These are phyloP conservation scores for Margarornis squamiger DNA, from an alignment of 2,797 vertebrate genomes.

Conservation along the genomic window DNA sequence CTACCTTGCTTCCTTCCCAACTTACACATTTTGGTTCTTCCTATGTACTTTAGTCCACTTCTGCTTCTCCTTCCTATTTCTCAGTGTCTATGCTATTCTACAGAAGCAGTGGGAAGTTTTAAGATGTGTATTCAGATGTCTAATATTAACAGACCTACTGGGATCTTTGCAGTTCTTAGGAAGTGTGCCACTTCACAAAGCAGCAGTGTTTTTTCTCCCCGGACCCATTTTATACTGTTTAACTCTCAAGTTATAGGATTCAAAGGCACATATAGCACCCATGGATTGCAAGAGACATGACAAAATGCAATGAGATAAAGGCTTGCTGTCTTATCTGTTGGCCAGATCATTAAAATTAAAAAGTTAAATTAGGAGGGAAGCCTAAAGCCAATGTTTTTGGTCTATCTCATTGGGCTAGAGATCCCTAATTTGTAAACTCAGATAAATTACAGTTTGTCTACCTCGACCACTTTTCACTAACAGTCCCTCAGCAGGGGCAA, in stretches of 20 bases:
- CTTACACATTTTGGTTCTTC: not conserved
- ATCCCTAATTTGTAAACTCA: not conserved
- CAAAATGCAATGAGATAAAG: not conserved
- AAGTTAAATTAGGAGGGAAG: not conserved
- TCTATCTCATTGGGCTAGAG: not conserved
- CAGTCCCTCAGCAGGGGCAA: not conserved
- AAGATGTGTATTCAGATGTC: not conserved
- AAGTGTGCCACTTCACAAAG: not conserved
- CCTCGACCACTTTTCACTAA: not conserved
- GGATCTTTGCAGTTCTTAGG: not conserved
- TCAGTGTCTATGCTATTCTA: not conserved
- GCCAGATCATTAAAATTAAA: not conserved
- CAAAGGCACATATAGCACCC: not conserved
- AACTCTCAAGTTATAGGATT: not conserved
- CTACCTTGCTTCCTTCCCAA: not conserved
- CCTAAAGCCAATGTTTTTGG: not conserved
- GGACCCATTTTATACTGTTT: not conserved
- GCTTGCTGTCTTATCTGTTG: not conserved
- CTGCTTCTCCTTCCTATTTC: not conserved
- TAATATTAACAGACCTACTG: not conserved
- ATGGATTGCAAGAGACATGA: not conserved
- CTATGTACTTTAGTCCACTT: not conserved
- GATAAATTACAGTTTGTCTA: not conserved
- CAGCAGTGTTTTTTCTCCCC: not conserved
- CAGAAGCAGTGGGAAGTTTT: not conserved